phyloP scores from a whole-genome alignment of 2,888 invertebrate genomes.

The Lepidocyrtinus sp. region DNA sequence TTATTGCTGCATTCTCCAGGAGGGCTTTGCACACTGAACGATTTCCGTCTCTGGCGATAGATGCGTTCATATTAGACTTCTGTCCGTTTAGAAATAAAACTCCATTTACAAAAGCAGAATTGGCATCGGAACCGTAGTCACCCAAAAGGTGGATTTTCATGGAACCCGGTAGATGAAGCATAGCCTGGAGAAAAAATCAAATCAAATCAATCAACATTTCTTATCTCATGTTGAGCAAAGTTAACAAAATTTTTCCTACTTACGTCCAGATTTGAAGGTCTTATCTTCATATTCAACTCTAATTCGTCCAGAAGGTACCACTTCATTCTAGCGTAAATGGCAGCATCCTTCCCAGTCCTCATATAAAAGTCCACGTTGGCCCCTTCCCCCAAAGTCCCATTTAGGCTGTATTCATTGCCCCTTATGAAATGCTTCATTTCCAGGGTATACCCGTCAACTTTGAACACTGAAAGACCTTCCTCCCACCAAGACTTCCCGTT shows the following conservation, averaged over 20 bases:
- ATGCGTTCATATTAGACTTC: slow-evolving; percentile 28
- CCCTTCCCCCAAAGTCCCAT: slow-evolving; percentile 51
- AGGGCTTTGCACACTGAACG: slow-evolving; percentile 16
- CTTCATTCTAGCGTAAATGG: slow-evolving; percentile 44
- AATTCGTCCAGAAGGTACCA: slow-evolving; percentile 40
- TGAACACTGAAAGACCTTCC: slow-evolving; percentile 45
- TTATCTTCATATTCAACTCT: slow-evolving; percentile 27
- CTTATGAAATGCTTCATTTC: slow-evolving; percentile 40
- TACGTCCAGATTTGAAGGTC: slow-evolving; percentile 44
- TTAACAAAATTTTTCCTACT: too few species aligned
- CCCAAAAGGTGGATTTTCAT: slow-evolving; percentile 24
- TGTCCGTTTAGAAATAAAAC: slow-evolving; percentile 22
- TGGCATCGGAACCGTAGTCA: slow-evolving; percentile 25
- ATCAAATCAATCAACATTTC: too few species aligned
- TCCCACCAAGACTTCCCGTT: slow-evolving; percentile 36
- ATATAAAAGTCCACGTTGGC: slow-evolving; percentile 56
- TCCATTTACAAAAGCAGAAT: slow-evolving; percentile 27
- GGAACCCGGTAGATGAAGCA: slow-evolving; percentile 57
- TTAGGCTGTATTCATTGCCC: slow-evolving; percentile 57
- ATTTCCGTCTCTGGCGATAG: slow-evolving; percentile 28
- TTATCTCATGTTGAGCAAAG: too few species aligned
- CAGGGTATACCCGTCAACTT: slow-evolving; percentile 43
- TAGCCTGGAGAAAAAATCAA: too few species aligned
- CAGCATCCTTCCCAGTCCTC: slow-evolving; percentile 30
- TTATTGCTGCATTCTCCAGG: slow-evolving; percentile 61